phyloP scores from a whole-genome alignment of 2,113 vertebrate species.

The Excalfactoria chinensis region DNA sequence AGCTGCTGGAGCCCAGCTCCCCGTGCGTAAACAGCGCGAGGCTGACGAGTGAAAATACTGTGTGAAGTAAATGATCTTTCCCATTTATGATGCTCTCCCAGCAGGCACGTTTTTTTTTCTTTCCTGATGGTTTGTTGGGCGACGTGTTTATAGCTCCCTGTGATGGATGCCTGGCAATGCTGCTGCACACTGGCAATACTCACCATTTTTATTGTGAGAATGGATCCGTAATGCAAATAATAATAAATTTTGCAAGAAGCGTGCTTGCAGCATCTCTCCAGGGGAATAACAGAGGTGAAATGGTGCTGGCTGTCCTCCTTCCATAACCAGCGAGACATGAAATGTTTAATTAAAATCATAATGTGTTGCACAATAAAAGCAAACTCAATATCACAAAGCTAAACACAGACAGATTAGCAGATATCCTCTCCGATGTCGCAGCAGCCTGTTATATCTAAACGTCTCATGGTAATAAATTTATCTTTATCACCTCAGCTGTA shows the following conservation, averaged over 20 bases:
- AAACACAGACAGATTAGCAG: background rate
- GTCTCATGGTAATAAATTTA: background rate
- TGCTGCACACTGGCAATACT: background rate
- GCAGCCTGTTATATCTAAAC: background rate
- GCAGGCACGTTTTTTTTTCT: background rate
- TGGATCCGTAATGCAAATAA: background rate
- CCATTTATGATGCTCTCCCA: background rate
- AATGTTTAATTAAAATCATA: constrained; percentile 1
- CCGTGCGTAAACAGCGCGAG: background rate
- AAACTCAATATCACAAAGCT: background rate
- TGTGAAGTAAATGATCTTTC: background rate
- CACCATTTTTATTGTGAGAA: background rate
- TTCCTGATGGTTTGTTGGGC: background rate
- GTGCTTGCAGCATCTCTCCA: accelerated
- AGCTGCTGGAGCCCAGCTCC: background rate
- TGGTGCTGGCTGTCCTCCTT: background rate
- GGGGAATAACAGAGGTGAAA: background rate
- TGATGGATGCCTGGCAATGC: constrained; percentile 31
- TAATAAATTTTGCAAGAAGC: background rate
- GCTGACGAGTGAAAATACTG: background rate
- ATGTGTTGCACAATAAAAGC: background rate
- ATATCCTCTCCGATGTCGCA: background rate
- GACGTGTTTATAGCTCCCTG: background rate
- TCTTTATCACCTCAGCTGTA: background rate
- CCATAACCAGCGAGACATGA: background rate